Percentiles rank a stretch among this genome's conserved stretches.
Evolutionary conservation across 2,888 invertebrate genomes (phyloP).

Genomic region (Rhagonycha fulva): DNA sequence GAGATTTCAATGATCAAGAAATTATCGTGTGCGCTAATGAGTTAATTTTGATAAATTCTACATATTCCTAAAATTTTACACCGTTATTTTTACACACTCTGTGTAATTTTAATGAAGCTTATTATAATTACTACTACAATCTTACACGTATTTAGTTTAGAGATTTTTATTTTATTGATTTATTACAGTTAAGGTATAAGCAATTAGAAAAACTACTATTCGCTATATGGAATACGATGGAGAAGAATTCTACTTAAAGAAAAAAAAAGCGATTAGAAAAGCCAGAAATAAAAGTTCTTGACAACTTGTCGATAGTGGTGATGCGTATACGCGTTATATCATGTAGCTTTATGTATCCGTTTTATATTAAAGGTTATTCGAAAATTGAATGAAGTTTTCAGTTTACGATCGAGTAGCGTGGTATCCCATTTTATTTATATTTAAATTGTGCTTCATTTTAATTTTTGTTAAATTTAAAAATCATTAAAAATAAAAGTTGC

Average conservation of each 20-base stretch:
- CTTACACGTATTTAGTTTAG: too few species aligned
- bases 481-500: too few species aligned
- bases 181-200: not conserved
- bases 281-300: not conserved
- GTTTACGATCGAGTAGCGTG: not conserved
- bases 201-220: not conserved
- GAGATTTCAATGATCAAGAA: too few species aligned
- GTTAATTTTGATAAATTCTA: too few species aligned
- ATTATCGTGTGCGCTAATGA: too few species aligned
- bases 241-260: not conserved
- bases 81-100: too few species aligned
- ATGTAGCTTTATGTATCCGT: not conserved
- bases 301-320: not conserved
- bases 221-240: not conserved
- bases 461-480: not conserved
- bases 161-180: not conserved
- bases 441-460: not conserved
- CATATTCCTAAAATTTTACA: too few species aligned
- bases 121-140: too few species aligned
- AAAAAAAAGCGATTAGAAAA: not conserved
- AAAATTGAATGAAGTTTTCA: not conserved
- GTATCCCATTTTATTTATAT: not conserved
- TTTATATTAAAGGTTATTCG: not conserved
- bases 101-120: too few species aligned
- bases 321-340: not conserved